A percentile compares a stretch with the other conserved stretches of the same genome.
Conservation (phyloP, 1,140 invertebrate species). For the Acromyrmex echinatior region DNA sequence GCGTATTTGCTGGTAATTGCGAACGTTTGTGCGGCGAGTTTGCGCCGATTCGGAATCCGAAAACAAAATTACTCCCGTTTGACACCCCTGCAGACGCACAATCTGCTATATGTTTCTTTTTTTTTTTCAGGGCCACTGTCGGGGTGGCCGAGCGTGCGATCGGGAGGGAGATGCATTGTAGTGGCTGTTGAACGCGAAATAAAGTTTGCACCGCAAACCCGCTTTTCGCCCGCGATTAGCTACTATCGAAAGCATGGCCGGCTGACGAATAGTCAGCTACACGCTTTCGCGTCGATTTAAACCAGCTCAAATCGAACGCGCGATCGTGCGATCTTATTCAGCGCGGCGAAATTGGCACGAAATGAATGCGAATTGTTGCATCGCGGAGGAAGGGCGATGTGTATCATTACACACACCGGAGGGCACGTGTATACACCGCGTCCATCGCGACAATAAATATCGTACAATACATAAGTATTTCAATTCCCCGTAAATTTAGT, state of each 20-base stretch:
- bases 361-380: conserved; percentile 33
- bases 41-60: conserved; percentile 21
- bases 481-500: background rate
- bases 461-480: conserved; percentile 21
- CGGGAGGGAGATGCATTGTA: conserved; percentile 17
- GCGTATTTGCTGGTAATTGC: conserved; percentile 33
- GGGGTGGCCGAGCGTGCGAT: background rate
- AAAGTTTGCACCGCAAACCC: conserved; percentile 73
- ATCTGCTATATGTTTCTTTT: conserved; percentile 40
- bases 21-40: conserved; percentile 9
- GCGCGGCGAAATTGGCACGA: conserved; percentile 41
- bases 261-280: conserved; percentile 37
- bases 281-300: conserved; percentile 42
- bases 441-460: background rate
- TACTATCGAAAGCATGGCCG: conserved; percentile 44
- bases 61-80: conserved; percentile 56
- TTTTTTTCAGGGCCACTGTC: conserved; percentile 32
- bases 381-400: background rate
- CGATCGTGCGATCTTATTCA: conserved; percentile 46
- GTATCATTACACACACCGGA: background rate
- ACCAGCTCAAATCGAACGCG: conserved; percentile 36
- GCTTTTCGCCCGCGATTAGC: conserved; percentile 64
- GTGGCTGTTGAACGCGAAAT: conserved; percentile 65
- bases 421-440: background rate
- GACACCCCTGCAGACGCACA: conserved; percentile 38